Evolutionary conservation across 2,797 vertebrate species (phyloP), one percentile per base, ranked within the genome.

Genomic region (Microctenopoma steveboyesi): DNA sequence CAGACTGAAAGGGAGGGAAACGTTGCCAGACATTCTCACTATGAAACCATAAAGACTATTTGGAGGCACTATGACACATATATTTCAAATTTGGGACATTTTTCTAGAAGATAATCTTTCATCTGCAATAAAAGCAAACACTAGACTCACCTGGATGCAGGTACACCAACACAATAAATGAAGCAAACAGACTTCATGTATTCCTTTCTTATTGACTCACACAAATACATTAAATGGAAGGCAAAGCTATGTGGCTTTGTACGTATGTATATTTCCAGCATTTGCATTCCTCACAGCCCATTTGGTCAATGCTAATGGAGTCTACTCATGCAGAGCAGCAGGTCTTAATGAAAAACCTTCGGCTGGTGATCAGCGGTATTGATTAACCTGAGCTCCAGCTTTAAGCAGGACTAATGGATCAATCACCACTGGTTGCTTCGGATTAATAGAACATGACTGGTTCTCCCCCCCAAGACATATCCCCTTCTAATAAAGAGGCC

Each of bases 401-500:
- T 85, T 91, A 91, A 90, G 84, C 79, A 76, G 80, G 78, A 84
- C 87, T 94, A 93, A 94, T 88, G 92, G 91, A 89, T 92, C 90
- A 93, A 91, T 92, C 87, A 88, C 82, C 78, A 75, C 79, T 79
- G 79, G 74, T 86, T 86, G 79, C 79, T 81, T 79, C 11, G 54
- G 88, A 91, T 92, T 92, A 91, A 92, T 89, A 83, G 83, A 90
- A 88, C 79, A 81, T 89, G 88, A 90, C 79, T 92, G 92, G 90
- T 90, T 75, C 61, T 58, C 61, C 68, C 64, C 64, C 30, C 56
- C 8, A 63, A 81, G 70, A 80, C 68, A 76, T 50, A 65, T 18
- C 30, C 56, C 71, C 30, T 27, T 48, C 58, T 72, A 51, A 66
- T 40, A 62, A 50, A 67, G 64, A 67, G 52, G 52, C 43, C 11